Percentiles rank a stretch among this genome's conserved stretches.
Evolutionary conservation across 1,140 invertebrate species (phyloP).

Genomic region (Carposina sasakii): DNA sequence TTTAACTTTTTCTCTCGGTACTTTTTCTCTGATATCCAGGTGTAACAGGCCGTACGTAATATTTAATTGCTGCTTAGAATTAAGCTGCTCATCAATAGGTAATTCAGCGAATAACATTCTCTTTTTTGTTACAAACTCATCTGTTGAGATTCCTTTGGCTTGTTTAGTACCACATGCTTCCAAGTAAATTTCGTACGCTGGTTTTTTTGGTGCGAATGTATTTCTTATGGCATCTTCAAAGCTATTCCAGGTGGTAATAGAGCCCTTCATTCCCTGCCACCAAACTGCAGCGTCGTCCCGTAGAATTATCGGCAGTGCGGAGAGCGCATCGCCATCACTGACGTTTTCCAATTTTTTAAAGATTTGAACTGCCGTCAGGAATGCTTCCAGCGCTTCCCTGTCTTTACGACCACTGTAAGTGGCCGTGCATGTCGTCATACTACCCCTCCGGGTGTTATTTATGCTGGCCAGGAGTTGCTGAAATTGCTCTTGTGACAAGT

Average conservation of each 20-base stretch:
- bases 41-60: background rate
- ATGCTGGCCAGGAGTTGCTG: background rate
- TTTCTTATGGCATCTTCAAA: background rate
- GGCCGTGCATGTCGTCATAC: background rate
- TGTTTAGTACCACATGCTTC: no score
- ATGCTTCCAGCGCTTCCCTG: background rate
- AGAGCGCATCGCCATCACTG: background rate
- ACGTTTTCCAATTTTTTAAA: slow-evolving; percentile 1
- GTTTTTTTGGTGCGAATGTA: background rate
- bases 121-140: background rate
- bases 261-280: background rate
- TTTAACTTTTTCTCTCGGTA: background rate
- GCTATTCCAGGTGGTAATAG: background rate
- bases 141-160: no score
- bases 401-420: background rate
- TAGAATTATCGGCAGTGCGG: background rate
- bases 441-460: background rate
- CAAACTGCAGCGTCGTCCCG: background rate
- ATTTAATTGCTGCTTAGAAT: background rate
- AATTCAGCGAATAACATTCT: background rate
- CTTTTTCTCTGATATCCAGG: background rate
- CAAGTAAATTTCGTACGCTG: background rate
- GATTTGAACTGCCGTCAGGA: background rate
- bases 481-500: background rate
- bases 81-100: background rate